Evolutionary conservation across 2,797 vertebrate genomes (phyloP), one percentile per base, ranked within the genome.

Genomic region (Neoniphon sammara): DNA sequence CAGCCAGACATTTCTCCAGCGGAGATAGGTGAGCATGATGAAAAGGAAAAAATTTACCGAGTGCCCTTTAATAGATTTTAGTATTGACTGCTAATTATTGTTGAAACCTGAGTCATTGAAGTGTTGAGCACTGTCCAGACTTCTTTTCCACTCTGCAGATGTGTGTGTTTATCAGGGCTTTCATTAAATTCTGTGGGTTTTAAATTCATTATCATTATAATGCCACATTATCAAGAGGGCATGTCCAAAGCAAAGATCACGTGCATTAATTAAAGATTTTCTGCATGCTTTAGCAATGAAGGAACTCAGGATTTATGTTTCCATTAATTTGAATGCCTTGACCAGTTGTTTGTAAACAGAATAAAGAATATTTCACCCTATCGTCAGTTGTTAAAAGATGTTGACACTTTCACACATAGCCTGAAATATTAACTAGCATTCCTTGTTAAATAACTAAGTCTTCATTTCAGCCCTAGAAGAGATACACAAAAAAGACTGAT

Each of bases 211-310:
- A 44, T 15, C 14, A 73, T 60, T 52, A 59, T 69, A 39, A 74
- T 80, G 57, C 47, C 69, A 57, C 61, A 75, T 82, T 74, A 76
- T 82, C 70, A 59, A 74, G 54, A 82, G 69, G 76, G 55, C 75
- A 68, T 42, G 52, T 82, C 66, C 47, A 47, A 78, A 69, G 80
- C 73, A 75, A 80, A 76, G 36, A 49, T 70, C 36, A 39, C 39
- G 47, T 74, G 63, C 63, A 86, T 85, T 87, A 83, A 88, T 83
- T 53, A 87, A 70, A 14, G 72, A 67, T 56, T 77, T 85, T 66
- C 50, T 72, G 76, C 63, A 34, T 27, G 49, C 67, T 65, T 86
- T 81, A 84, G 82, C 81, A 83, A 69, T 73, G 75, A 57, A 49
- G 62, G 66, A 85, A 82, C 60, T 31, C 70, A 55, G 81, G 76